Conservation (phyloP, 1,140 invertebrate genomes). For the Myzus persicae region DNA sequence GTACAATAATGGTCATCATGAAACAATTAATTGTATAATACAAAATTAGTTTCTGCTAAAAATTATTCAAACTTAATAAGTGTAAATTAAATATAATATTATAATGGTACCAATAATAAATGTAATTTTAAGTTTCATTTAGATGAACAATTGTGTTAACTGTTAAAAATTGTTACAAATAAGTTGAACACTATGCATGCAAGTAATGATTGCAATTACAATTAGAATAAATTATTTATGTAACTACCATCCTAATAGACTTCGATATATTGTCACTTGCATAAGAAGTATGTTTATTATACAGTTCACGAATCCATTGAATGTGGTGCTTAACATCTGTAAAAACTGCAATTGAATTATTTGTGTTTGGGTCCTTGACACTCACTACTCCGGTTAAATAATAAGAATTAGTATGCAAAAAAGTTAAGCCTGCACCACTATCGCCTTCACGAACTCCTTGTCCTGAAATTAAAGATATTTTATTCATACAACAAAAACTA, state of each 20-base stretch:
- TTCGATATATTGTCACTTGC: not conserved
- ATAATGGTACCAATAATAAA: too few species aligned
- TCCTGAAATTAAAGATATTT: not conserved
- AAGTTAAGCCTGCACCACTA: constrained; percentile 17
- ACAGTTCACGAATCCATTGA: not conserved
- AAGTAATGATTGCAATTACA: too few species aligned
- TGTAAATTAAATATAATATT: too few species aligned
- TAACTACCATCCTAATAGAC: not conserved
- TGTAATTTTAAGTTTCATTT: too few species aligned
- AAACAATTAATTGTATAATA: too few species aligned
- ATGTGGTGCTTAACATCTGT: not conserved
- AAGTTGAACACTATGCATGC: too few species aligned
- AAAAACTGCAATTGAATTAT: constrained; percentile 11
- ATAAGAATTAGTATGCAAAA: not conserved
- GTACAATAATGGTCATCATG: too few species aligned
- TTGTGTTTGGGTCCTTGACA: not conserved
- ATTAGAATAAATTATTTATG: not conserved
- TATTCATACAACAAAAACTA: not conserved
- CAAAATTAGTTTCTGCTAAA: too few species aligned
- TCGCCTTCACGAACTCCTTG: not conserved
- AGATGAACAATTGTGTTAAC: too few species aligned
- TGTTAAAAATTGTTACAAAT: too few species aligned
- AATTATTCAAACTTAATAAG: too few species aligned
- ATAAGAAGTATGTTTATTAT: not conserved
- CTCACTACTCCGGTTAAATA: constrained; percentile 26